A percentile compares a stretch with the other conserved stretches of the same genome.
Evolutionary conservation across 2,888 invertebrate genomes (phyloP).

Genomic region (Hydrotaea cyrtoneurina): DNA sequence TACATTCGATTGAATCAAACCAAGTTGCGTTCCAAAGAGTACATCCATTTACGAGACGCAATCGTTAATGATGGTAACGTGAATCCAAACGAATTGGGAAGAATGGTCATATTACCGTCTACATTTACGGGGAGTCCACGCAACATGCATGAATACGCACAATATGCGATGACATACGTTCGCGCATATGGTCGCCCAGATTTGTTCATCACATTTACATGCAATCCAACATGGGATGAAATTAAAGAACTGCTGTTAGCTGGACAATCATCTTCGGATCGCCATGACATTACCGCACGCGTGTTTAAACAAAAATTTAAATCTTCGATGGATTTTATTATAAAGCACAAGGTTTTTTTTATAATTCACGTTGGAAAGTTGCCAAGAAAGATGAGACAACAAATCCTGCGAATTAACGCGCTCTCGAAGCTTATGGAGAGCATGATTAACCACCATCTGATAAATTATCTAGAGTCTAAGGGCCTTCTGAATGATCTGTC

Average conservation of each 20-base stretch:
- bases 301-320: slow-evolving; percentile 66
- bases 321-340: slow-evolving; percentile 62
- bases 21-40: background rate
- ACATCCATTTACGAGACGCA: slow-evolving; percentile 24
- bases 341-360: slow-evolving; percentile 56
- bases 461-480: no score
- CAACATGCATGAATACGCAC: slow-evolving; percentile 39
- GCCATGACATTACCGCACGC: slow-evolving; percentile 56
- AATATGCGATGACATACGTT: slow-evolving; percentile 42
- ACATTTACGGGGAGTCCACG: slow-evolving; percentile 21
- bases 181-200: slow-evolving; percentile 22
- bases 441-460: no score
- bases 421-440: no score
- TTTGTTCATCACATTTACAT: slow-evolving; percentile 43
- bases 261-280: slow-evolving; percentile 55
- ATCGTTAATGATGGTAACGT: slow-evolving; percentile 47
- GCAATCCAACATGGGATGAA: slow-evolving; percentile 39
- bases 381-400: no score
- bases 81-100: slow-evolving; percentile 30
- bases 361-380: no score
- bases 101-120: slow-evolving; percentile 7
- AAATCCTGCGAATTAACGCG: no score
- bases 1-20: slow-evolving; percentile 24
- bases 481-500: no score
- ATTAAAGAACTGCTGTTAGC: slow-evolving; percentile 42